Evolutionary conservation across 2,797 vertebrate species (phyloP).

Genomic region (Cuniculus paca): DNA sequence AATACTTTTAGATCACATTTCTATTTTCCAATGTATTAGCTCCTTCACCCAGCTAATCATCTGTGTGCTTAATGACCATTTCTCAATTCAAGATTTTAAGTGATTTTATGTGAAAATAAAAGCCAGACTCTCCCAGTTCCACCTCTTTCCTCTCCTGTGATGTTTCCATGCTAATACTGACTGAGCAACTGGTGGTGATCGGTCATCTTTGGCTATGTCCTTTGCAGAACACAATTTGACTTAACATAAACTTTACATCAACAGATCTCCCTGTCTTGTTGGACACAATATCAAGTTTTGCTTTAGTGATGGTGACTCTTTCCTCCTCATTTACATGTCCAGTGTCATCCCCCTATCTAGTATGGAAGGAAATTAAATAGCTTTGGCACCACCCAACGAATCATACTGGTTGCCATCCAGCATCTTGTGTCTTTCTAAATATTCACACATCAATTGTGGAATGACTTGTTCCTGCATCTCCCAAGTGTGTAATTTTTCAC

Average conservation of each 20-base stretch:
- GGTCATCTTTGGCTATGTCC: neutral
- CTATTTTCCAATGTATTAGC: neutral
- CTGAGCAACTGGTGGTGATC: neutral
- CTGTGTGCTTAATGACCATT: neutral
- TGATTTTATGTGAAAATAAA: neutral
- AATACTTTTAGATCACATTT: constrained; percentile 38
- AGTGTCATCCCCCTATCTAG: constrained; percentile 27
- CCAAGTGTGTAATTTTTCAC: constrained; percentile 11
- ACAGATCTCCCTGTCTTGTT: neutral
- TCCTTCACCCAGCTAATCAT: neutral
- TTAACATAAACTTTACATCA: neutral
- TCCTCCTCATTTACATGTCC: constrained; percentile 56
- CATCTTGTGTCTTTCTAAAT: constrained; percentile 35
- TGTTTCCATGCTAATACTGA: neutral
- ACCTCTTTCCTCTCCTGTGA: neutral
- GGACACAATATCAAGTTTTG: constrained; percentile 24
- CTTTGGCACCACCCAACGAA: neutral
- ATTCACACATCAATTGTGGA: constrained; percentile 51
- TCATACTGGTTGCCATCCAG: constrained; percentile 52
- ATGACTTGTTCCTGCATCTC: constrained; percentile 37
- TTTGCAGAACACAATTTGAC: neutral
- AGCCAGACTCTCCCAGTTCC: neutral
- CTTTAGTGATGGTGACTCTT: constrained; percentile 42
- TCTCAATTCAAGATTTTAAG: neutral
- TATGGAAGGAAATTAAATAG: constrained; percentile 69